phyloP scores from a whole-genome alignment of 2,113 vertebrate species.

The Noturus placidus region DNA sequence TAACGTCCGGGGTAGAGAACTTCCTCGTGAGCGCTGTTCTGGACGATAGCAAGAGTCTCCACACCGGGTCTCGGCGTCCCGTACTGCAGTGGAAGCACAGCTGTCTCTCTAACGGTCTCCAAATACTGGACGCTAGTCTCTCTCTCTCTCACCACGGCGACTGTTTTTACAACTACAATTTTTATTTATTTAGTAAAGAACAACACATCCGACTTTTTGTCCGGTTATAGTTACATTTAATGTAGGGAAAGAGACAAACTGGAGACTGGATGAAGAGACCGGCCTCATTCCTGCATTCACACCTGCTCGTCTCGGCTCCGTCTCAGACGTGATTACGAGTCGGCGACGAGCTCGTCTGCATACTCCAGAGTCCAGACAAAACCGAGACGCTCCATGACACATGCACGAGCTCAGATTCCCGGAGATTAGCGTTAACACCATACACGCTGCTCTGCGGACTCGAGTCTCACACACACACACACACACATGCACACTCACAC shows the following conservation, averaged over 20 bases:
- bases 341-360: background rate
- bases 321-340: background rate
- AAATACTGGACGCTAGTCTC: too few species aligned
- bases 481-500: background rate
- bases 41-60: background rate
- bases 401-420: background rate
- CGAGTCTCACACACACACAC: background rate
- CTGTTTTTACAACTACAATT: too few species aligned
- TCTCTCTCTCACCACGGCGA: too few species aligned
- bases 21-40: background rate
- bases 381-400: background rate
- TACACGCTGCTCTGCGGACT: background rate
- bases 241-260: too few species aligned
- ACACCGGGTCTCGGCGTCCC: background rate
- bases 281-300: too few species aligned
- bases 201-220: too few species aligned
- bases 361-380: background rate
- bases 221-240: too few species aligned
- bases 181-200: too few species aligned
- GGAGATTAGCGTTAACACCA: background rate
- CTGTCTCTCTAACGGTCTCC: too few species aligned
- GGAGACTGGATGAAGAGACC: too few species aligned
- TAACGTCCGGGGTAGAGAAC: background rate
- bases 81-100: background rate
- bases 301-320: too few species aligned